Base-by-base conservation (phyloP, 2,888 invertebrate species). In the Epinotia bilunana region DNA sequence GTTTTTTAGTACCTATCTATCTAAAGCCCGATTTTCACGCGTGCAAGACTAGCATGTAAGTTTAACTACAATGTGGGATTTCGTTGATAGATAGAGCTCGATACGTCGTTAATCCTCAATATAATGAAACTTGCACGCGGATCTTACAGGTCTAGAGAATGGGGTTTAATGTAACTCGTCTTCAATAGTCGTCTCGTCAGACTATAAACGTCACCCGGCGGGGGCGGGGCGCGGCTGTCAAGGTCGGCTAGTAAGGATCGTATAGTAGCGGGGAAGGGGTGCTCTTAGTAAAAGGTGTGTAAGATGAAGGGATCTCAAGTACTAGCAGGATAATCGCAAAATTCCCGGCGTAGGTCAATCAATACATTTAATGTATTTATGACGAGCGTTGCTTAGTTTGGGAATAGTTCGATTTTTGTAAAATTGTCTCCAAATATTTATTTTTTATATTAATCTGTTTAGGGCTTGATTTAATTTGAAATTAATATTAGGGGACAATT, bases 221-320 rank as follows among this genome's bases (percentile, higher is more conserved):
- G 23, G 64, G 70, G 70, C 49, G 39, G 55, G 60, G 16, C 33
- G 58, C 33, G 73, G 80, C 80, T 81, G 83, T 82, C 85, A 86
- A 86, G 85, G 84, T 86, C 85, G 79, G 74, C 11, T 69, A 72
- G 70, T 64, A 74, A 33, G 60, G 20, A 39, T 58, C 74, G 70
- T 60, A n/a, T n/a, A 74, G 62, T 60, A 58, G 13, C 20, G 13
- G 46, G 28, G 20, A 33, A 33, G 60, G 60, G 33, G 23, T 23
- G 13, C 16, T 12, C 12, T 9, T 2, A 23, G 23, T 58, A 1
- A 49, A 49, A 49, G 16, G 49, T 49, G 49, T 49, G 16, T 16
- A 13, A 43, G 13, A 4, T 46, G 13, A 46, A 3, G 46, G 13
- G 46, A 13, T 46, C 46, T 46, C 13, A 46, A 46, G 11, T 43